Evolutionary conservation across 2,797 vertebrate species (phyloP).

Genomic region (Tenualosa ilisha): DNA sequence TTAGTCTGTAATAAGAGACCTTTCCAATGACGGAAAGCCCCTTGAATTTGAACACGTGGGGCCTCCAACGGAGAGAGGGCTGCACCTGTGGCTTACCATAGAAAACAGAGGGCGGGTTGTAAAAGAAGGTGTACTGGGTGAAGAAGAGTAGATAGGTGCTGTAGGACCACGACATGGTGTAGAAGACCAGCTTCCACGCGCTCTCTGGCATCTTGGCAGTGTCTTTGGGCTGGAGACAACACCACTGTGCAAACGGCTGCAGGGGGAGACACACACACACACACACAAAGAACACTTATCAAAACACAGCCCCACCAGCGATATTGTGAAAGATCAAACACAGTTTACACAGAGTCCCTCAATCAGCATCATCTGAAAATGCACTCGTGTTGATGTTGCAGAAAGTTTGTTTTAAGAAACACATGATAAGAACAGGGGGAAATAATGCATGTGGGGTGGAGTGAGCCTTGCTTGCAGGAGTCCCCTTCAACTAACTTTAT

Average conservation of each 20-base stretch:
- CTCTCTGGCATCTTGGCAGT: constrained; percentile 96
- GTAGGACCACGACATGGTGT: constrained; percentile 90
- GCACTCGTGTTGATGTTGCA: not conserved
- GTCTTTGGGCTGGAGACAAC: constrained; percentile 84
- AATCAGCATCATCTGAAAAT: not conserved
- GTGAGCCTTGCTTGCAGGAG: not conserved
- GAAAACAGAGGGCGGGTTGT: constrained; percentile 89
- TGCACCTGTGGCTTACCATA: constrained; percentile 75
- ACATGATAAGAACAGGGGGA: not conserved
- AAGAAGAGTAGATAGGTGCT: constrained; percentile 91
- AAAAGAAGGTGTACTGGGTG: constrained; percentile 89
- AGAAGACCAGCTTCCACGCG: constrained; percentile 96
- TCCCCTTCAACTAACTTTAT: not conserved
- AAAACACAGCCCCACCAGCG: not conserved
- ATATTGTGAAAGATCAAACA: not conserved
- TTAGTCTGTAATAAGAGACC: constrained; percentile 42
- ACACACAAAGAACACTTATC: not conserved
- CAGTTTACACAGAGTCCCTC: not conserved
- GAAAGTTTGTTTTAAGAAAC: not conserved
- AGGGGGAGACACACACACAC: constrained; percentile 37
- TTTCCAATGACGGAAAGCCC: not conserved
- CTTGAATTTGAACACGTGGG: not conserved
- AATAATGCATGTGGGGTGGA: not conserved
- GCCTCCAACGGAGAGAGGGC: not conserved
- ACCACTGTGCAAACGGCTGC: constrained; percentile 87